Conservation (phyloP, 2,113 vertebrate genomes). For the Hippocampus zosterae region DNA sequence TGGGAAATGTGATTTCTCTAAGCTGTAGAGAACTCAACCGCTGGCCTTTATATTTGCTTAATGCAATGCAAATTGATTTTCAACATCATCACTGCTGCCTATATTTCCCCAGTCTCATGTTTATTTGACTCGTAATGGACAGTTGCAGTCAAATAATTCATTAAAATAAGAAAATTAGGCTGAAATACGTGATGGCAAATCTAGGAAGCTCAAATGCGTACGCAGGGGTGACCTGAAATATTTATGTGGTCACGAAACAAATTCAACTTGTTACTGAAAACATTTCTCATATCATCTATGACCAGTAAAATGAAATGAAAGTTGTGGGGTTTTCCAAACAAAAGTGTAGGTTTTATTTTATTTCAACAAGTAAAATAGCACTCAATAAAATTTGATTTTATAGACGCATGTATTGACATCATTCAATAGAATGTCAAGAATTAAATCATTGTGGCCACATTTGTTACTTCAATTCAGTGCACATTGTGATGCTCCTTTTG, state of each 20-base stretch:
- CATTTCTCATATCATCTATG: too few species aligned
- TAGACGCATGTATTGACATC: background rate
- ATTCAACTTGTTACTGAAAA: background rate
- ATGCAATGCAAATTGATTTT: constrained; percentile 69
- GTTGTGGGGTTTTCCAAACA: too few species aligned
- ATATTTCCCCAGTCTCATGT: constrained; percentile 50
- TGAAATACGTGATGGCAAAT: constrained; percentile 27
- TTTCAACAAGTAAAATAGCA: background rate
- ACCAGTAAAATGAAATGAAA: too few species aligned
- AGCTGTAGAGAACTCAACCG: constrained; percentile 46
- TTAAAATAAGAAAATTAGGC: constrained; percentile 24
- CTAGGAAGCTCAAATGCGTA: background rate
- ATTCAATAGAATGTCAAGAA: background rate
- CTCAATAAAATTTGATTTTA: background rate
- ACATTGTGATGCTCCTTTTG: too few species aligned
- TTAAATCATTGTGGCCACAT: too few species aligned
- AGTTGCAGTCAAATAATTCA: constrained; percentile 32
- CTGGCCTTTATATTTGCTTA: constrained; percentile 56
- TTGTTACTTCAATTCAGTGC: too few species aligned
- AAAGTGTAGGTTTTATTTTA: background rate
- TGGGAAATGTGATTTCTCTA: constrained; percentile 66
- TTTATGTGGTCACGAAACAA: background rate
- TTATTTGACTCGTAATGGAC: constrained; percentile 52
- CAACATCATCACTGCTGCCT: constrained; percentile 48
- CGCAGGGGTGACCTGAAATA: background rate